These are phyloP conservation scores for Drosophila hawaiiensis DNA, from an alignment of 2,888 invertebrate species.

Conservation along the genomic window DNA sequence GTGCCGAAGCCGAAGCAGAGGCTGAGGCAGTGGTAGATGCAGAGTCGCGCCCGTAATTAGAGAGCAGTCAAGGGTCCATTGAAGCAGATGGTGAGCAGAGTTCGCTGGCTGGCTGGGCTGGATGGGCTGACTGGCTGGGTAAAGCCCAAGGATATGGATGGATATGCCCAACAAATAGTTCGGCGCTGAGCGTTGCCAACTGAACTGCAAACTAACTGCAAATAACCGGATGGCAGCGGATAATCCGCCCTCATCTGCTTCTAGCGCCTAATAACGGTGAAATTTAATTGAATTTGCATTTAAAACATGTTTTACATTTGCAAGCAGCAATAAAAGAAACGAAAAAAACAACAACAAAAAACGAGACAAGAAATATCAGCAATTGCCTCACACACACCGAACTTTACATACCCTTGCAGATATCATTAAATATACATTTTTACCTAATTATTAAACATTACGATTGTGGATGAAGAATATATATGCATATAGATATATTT, in stretches of 20 bases:
- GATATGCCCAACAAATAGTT: conserved; percentile 17
- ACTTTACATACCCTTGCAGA: neutral
- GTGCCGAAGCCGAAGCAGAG: neutral
- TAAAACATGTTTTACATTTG: conserved; percentile 51
- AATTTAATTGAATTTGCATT: conserved; percentile 75
- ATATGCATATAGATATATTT: neutral
- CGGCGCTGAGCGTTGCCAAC: neutral
- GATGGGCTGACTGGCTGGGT: conserved; percentile 27
- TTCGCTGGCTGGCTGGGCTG: neutral
- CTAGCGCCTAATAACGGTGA: conserved; percentile 31
- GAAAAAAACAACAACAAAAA: conserved; percentile 22
- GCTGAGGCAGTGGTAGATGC: neutral
- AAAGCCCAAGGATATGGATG: conserved; percentile 32
- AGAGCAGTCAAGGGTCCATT: conserved; percentile 38
- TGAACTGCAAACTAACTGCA: conserved; percentile 13
- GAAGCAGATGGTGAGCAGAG: conserved; percentile 6
- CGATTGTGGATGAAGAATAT: neutral
- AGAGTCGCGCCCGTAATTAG: conserved; percentile 52
- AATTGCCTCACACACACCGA: neutral
- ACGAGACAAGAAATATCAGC: conserved; percentile 5
- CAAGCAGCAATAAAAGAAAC: conserved; percentile 11
- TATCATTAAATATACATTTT: neutral
- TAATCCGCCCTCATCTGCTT: conserved; percentile 11
- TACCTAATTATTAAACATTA: neutral
- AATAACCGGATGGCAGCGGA: conserved; percentile 17